Base-by-base conservation (phyloP, 2,113 vertebrate species). In the Thunnus thynnus region DNA sequence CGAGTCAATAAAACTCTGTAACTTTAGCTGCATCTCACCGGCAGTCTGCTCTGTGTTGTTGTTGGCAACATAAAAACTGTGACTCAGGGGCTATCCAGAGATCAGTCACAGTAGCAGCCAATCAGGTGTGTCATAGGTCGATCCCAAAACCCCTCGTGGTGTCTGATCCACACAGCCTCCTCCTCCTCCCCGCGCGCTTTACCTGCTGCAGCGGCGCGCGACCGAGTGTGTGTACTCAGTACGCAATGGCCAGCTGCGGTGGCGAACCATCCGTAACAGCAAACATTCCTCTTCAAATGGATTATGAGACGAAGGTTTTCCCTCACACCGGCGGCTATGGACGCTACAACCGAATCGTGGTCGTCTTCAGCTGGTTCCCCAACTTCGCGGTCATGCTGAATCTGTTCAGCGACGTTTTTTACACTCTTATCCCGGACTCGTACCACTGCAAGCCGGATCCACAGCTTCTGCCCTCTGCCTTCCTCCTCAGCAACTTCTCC, bases 361-460 rank as follows among this genome's bases (percentile, higher is more conserved):
- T 94, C 0, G 70, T 91, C 0, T 95, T 94, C 77, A 95, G 92
- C 56, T 96, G 96, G 95, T 88, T 95, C n/a, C 96, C 95, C 0
- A 91, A 91, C 88, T 91, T 96, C 61, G 95, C 91, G 0, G 93
- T 96, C 79, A 95, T 93, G 47, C 64, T 97, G 54, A 95, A 94
- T 5, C 85, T 96, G 13, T 92, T 94, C 61, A 94, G 92, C 52
- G 93, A 95, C 83, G 63, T 93, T 13, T 95, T 96, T 14, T 94
- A 91, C 85, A 94, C 92, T 0, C 71, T 91, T 4, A 83, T 88
- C 5, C 96, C 96, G 3, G 92, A 94, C 30, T 76, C 83, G 0
- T 96, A 94, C 84, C 95, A 93, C 90, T 96, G 96, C 87, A 92
- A 66, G 4, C 90, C 94, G 3, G 96, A 96, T 74, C 88, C 93